phyloP scores from a whole-genome alignment of 2,797 vertebrate species.

The Xenentodon cancila region DNA sequence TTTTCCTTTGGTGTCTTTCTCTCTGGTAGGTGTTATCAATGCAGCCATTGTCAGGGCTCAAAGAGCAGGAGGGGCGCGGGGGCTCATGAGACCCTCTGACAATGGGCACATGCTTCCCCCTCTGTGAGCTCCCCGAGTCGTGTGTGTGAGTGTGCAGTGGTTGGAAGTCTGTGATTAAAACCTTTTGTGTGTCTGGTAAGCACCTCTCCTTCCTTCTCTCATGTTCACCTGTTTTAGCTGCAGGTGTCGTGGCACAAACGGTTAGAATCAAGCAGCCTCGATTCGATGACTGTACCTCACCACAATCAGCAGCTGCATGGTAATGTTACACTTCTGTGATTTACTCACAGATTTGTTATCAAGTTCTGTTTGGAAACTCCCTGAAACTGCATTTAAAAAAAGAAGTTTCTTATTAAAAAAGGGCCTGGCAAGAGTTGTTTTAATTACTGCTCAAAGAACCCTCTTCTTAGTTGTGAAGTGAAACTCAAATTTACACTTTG shows the following conservation, averaged over 20 bases:
- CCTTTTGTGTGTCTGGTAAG: constrained; percentile 56
- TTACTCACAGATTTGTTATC: constrained; percentile 8
- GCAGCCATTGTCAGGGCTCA: constrained; percentile 63
- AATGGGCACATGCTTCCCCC: constrained; percentile 70
- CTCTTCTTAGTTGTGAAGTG: background rate
- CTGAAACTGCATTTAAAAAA: constrained; percentile 27
- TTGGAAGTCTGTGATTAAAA: constrained; percentile 45
- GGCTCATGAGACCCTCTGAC: constrained; percentile 64
- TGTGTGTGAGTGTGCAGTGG: constrained; percentile 22
- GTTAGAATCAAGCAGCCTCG: constrained; percentile 19
- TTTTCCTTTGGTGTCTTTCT: constrained; percentile 48
- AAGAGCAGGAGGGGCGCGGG: constrained; percentile 3
- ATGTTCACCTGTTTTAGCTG: constrained; percentile 52
- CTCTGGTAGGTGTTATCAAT: constrained; percentile 68
- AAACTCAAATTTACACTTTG: too few species aligned
- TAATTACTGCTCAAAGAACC: background rate
- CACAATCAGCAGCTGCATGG: constrained; percentile 39
- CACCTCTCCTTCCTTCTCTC: constrained; percentile 40
- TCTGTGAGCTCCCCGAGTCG: constrained; percentile 45
- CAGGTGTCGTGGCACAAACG: constrained; percentile 53
- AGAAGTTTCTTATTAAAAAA: background rate
- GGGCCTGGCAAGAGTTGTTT: background rate
- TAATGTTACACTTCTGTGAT: constrained; percentile 30
- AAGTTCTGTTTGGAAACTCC: constrained; percentile 62
- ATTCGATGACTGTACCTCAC: constrained; percentile 23